Evolutionary conservation across 2,888 invertebrate species (phyloP).

Genomic region (Agonopterix arenella): DNA sequence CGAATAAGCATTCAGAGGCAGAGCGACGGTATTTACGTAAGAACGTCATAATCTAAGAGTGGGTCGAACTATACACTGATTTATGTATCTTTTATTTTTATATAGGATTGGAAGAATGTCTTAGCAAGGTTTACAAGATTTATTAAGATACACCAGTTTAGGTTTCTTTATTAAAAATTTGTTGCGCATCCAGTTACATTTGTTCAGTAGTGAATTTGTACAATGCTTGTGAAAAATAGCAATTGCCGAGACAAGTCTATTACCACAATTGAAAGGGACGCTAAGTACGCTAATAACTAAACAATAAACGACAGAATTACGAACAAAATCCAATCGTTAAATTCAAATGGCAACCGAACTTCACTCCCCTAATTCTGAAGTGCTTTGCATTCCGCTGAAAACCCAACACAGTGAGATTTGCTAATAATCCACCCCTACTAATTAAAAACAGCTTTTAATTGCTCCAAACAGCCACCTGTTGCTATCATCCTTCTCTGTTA

Average conservation of each 20-base stretch:
- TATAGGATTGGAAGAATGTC: neutral
- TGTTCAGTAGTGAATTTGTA: neutral
- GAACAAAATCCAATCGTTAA: conserved; percentile 8
- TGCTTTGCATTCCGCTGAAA: conserved; percentile 60
- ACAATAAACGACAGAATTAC: neutral
- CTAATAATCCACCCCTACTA: conserved; percentile 74
- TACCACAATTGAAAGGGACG: too few relatives aligned
- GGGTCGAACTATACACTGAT: conserved; percentile 6
- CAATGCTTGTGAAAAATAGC: too few relatives aligned
- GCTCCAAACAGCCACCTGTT: conserved; percentile 71
- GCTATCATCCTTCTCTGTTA: conserved; percentile 36
- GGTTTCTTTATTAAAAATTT: neutral
- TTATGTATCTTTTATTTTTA: conserved; percentile 1
- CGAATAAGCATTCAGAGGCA: conserved; percentile 56
- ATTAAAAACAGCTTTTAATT: conserved; percentile 75
- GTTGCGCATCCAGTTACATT: neutral
- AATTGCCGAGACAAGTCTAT: too few relatives aligned
- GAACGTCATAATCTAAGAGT: conserved; percentile 44
- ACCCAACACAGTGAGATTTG: conserved; percentile 57
- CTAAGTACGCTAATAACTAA: neutral
- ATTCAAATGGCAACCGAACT: conserved; percentile 9
- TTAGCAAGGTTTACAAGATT: neutral
- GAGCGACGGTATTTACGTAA: conserved; percentile 50
- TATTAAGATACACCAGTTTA: neutral
- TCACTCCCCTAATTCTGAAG: conserved; percentile 45